These are phyloP conservation scores for Melanophora roralis DNA, from an alignment of 2,888 invertebrate species.

Conservation along the genomic window DNA sequence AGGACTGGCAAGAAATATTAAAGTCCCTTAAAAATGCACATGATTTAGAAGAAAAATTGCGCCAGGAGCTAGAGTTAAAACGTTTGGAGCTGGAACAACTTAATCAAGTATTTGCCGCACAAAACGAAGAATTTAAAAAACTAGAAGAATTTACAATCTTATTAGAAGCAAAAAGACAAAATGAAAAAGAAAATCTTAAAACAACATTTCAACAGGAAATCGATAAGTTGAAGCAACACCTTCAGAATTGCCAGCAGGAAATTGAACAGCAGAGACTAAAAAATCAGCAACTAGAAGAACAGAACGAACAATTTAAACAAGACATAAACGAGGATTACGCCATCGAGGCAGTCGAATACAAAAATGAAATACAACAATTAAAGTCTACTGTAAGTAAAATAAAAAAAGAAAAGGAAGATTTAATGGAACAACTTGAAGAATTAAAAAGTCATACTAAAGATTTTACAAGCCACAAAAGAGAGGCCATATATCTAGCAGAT, in stretches of 20 bases:
- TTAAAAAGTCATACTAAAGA: conserved; percentile 53
- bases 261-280: conserved; percentile 33
- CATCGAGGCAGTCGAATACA: conserved; percentile 47
- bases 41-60: conserved; percentile 66
- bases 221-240: conserved; percentile 41
- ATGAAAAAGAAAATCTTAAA: conserved; percentile 63
- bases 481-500: conserved; percentile 58
- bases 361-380: conserved; percentile 62
- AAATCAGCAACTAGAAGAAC: conserved; percentile 51
- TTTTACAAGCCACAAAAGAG: conserved; percentile 50
- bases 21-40: conserved; percentile 66
- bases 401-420: conserved; percentile 44
- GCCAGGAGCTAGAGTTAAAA: conserved; percentile 66
- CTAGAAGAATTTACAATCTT: conserved; percentile 66
- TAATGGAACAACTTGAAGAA: conserved; percentile 32
- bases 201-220: conserved; percentile 65
- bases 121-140: conserved; percentile 70
- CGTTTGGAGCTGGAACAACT: conserved; percentile 70
- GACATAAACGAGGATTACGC: conserved; percentile 48
- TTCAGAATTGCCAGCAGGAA: conserved; percentile 35
- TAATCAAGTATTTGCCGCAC: conserved; percentile 71
- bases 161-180: conserved; percentile 53
- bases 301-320: conserved; percentile 33
- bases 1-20: conserved; percentile 72
- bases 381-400: conserved; percentile 65